Conservation (phyloP, 2,113 vertebrate species). For the Nematolebias whitei region DNA sequence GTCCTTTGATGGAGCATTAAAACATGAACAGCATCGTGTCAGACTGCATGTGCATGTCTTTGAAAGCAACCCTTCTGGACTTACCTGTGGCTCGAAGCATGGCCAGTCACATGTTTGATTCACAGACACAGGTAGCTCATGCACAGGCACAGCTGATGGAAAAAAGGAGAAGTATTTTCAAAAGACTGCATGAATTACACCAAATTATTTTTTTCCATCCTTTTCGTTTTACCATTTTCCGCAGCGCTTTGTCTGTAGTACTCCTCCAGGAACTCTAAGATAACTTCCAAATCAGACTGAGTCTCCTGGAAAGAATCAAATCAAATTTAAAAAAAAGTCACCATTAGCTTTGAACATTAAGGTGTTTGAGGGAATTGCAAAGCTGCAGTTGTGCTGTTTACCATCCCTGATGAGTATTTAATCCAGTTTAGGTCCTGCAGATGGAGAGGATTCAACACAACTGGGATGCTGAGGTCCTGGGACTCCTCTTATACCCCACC, state of each 20-base stretch:
- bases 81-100: slow-evolving; percentile 42
- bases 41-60: not conserved
- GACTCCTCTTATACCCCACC: slow-evolving; percentile 64
- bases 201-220: not conserved
- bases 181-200: not conserved
- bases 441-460: slow-evolving; percentile 35
- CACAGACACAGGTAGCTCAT: slow-evolving; percentile 2
- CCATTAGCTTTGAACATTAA: not conserved
- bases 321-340: slow-evolving; percentile 12
- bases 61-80: not conserved
- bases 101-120: slow-evolving; percentile 17
- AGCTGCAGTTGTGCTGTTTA: slow-evolving; percentile 34
- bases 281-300: slow-evolving; percentile 81
- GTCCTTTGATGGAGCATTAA: slow-evolving; percentile 22
- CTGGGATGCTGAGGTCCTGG: slow-evolving; percentile 16
- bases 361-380: not conserved
- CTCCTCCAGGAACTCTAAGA: slow-evolving; percentile 81
- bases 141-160: slow-evolving; percentile 7
- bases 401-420: slow-evolving; percentile 49
- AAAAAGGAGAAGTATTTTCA: slow-evolving; percentile 3
- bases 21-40: not conserved
- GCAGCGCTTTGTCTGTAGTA: slow-evolving; percentile 71
- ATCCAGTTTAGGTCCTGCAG: slow-evolving; percentile 27
- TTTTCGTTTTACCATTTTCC: slow-evolving; percentile 47
- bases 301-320: slow-evolving; percentile 58